Evolutionary conservation across 2,888 invertebrate species (phyloP).

Genomic region (Poecilus cupreus): DNA sequence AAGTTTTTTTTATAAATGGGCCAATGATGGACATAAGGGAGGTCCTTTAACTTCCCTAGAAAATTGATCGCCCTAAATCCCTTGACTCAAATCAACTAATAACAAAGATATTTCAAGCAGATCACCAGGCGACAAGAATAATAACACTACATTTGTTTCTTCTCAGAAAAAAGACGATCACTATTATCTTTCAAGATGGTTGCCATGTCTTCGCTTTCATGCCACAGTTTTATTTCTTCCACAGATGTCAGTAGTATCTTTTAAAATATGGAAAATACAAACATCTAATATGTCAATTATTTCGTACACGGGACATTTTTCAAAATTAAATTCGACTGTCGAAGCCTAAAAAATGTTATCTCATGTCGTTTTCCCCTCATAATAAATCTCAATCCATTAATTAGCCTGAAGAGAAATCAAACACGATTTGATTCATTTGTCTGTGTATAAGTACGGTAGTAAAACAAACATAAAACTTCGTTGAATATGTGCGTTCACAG

Average conservation of each 20-base stretch:
- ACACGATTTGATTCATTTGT: neutral
- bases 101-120: conserved; percentile 24
- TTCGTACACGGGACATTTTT: too few species aligned
- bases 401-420: neutral
- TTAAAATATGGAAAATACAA: too few species aligned
- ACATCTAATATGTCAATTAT: too few species aligned
- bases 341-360: too few species aligned
- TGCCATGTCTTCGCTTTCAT: neutral
- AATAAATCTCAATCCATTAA: conserved; percentile 43
- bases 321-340: too few species aligned
- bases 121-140: neutral
- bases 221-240: neutral
- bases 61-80: conserved; percentile 15
- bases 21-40: neutral
- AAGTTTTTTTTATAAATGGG: neutral
- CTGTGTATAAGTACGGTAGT: neutral
- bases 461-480: conserved; percentile 12
- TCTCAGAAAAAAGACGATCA: neutral
- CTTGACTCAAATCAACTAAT: conserved; percentile 32
- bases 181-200: neutral
- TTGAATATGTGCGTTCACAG: neutral
- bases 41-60: neutral
- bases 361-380: conserved; percentile 4
- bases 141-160: conserved; percentile 16
- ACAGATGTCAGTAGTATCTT: too few species aligned